Conservation (phyloP, 1,140 invertebrate species). For the Limonius californicus region DNA sequence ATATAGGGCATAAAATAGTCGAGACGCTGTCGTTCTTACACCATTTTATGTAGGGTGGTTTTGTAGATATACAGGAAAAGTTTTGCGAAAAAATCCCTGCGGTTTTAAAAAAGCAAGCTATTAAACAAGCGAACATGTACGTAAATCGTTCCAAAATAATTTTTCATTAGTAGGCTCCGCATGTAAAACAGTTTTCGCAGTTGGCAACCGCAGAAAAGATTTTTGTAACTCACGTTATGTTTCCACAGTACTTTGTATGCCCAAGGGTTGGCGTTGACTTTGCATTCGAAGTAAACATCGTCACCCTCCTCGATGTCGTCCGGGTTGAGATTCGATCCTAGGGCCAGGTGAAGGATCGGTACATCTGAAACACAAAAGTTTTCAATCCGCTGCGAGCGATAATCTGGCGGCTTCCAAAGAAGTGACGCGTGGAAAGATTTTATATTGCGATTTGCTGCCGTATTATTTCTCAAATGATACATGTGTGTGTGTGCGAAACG, state of each 20-base stretch:
- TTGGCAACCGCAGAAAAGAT: too few relatives aligned
- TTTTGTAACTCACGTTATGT: conserved; percentile 75
- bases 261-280: conserved; percentile 77
- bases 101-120: too few relatives aligned
- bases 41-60: conserved; percentile 3
- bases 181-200: too few relatives aligned
- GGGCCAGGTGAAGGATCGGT: conserved; percentile 66
- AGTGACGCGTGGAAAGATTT: conserved; percentile 31
- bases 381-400: conserved; percentile 19
- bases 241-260: conserved; percentile 88
- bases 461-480: not conserved
- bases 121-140: too few relatives aligned
- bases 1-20: conserved; percentile 4
- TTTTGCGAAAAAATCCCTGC: too few relatives aligned
- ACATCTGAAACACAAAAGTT: conserved; percentile 59
- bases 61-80: too few relatives aligned
- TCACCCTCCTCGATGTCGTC: conserved; percentile 85
- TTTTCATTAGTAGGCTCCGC: too few relatives aligned
- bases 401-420: conserved; percentile 25
- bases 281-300: conserved; percentile 88
- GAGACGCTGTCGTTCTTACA: not conserved
- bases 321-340: conserved; percentile 81
- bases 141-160: too few relatives aligned
- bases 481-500: not conserved
- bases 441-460: conserved; percentile 27